Evolutionary conservation across 2,888 invertebrate genomes (phyloP).

Genomic region (Sinhomidia bicolor): DNA sequence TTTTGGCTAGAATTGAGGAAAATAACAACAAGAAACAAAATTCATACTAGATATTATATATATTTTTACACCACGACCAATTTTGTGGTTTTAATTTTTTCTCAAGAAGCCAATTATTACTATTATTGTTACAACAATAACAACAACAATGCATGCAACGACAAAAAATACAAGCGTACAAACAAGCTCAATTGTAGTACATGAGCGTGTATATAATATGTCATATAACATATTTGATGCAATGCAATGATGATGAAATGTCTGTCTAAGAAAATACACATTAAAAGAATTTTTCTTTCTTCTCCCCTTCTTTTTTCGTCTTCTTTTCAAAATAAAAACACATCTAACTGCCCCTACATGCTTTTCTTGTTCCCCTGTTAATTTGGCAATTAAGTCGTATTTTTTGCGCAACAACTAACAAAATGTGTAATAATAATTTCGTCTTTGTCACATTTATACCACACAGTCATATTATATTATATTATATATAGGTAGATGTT

Average conservation of each 20-base stretch:
- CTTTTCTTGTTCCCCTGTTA: conserved; percentile 51
- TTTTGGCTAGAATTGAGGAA: too few relatives aligned
- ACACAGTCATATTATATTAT: too few relatives aligned
- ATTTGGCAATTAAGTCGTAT: conserved; percentile 68
- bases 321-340: conserved; percentile 19
- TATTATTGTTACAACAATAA: too few relatives aligned
- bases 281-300: too few relatives aligned
- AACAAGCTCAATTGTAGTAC: background rate
- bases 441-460: background rate
- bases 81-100: conserved; percentile 75
- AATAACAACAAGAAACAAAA: too few relatives aligned
- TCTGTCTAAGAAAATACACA: background rate
- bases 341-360: too few relatives aligned
- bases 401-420: conserved; percentile 56
- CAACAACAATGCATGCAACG: background rate
- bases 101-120: conserved; percentile 50
- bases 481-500: too few relatives aligned
- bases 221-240: background rate
- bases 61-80: too few relatives aligned
- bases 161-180: background rate
- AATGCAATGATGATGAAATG: background rate
- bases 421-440: conserved; percentile 11
- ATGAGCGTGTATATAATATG: too few relatives aligned
- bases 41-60: too few relatives aligned
- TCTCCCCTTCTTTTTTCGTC: background rate